phyloP scores from a whole-genome alignment of 1,140 invertebrate species.

The Arion vulgaris region DNA sequence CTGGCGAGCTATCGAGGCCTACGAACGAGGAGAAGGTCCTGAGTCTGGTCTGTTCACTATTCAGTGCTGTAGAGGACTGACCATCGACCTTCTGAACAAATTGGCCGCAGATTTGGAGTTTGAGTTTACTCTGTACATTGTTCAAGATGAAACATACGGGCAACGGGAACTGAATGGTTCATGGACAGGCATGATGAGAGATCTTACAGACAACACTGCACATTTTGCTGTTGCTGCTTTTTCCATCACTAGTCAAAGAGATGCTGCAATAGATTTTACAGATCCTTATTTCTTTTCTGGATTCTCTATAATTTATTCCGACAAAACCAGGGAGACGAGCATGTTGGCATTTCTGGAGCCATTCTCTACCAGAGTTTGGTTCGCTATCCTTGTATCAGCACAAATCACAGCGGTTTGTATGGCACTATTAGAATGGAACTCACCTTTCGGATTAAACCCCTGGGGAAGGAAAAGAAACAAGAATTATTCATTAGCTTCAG shows the following conservation, averaged over 20 bases:
- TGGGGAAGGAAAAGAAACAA: slow-evolving; percentile 93
- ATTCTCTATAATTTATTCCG: slow-evolving; percentile 75
- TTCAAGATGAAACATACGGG: slow-evolving; percentile 79
- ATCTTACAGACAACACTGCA: slow-evolving; percentile 86
- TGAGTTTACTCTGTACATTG: slow-evolving; percentile 89
- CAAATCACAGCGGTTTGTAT: slow-evolving; percentile 92
- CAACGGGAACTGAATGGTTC: slow-evolving; percentile 54
- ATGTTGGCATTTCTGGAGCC: slow-evolving; percentile 90
- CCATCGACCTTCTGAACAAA: slow-evolving; percentile 90
- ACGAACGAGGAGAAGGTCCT: slow-evolving; percentile 56
- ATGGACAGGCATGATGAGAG: slow-evolving; percentile 91
- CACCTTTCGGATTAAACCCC: slow-evolving; percentile 94
- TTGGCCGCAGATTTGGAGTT: slow-evolving; percentile 89
- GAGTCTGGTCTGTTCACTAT: slow-evolving; percentile 73
- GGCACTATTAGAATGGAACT: slow-evolving; percentile 92
- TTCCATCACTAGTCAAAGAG: slow-evolving; percentile 82
- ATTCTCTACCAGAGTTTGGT: slow-evolving; percentile 90
- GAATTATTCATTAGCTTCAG: slow-evolving; percentile 87
- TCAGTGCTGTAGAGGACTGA: slow-evolving; percentile 90
- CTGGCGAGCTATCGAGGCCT: slow-evolving; percentile 63
- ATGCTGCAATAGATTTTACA: slow-evolving; percentile 88
- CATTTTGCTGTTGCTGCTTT: slow-evolving; percentile 92
- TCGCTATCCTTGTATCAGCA: slow-evolving; percentile 90
- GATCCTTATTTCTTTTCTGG: slow-evolving; percentile 91
- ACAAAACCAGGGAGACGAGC: slow-evolving; percentile 82